A percentile compares a stretch with the other conserved stretches of the same genome.
These are phyloP conservation scores for Leptonema lineaticorne DNA, from an alignment of 1,140 invertebrate genomes.

Conservation along the genomic window DNA sequence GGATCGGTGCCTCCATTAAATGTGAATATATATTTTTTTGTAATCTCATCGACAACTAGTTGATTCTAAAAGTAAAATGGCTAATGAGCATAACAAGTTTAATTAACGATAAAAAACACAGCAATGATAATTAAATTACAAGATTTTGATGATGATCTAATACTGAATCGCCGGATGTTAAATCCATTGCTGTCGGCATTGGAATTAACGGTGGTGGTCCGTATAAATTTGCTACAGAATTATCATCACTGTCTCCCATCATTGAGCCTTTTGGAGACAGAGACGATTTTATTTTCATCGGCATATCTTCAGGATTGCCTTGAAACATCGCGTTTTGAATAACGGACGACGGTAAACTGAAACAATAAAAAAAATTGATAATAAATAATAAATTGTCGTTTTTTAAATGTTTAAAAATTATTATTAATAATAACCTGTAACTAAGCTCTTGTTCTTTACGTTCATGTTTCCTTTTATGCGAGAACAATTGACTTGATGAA, in stretches of 20 bases:
- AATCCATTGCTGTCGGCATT: constrained; percentile 46
- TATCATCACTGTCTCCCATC: constrained; percentile 21
- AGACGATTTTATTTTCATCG: constrained; percentile 25
- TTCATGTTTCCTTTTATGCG: constrained; percentile 97
- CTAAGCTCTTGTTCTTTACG: constrained; percentile 79
- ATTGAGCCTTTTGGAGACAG: constrained; percentile 31
- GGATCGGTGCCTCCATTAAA: constrained; percentile 54
- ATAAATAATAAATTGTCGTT: no score
- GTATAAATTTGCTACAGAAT: constrained; percentile 13
- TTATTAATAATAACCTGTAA: constrained; percentile 47
- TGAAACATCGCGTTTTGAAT: constrained; percentile 54
- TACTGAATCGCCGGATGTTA: constrained; percentile 44
- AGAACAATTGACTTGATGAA: constrained; percentile 94
- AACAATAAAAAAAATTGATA: constrained; percentile 22
- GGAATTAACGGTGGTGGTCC: constrained; percentile 23
- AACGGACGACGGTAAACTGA: constrained; percentile 52
- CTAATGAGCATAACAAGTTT: neutral
- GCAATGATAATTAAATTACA: constrained; percentile 10
- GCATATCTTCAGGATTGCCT: constrained; percentile 47
- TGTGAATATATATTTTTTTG: constrained; percentile 57
- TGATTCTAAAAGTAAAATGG: constrained; percentile 64
- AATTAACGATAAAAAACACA: neutral
- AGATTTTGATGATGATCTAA: constrained; percentile 29
- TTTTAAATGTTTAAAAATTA: constrained; percentile 12
- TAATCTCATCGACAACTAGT: constrained; percentile 58